Evolutionary conservation across 2,113 vertebrate species (phyloP), one percentile per base, ranked within the genome.

Genomic region (Halichoerus grypus): DNA sequence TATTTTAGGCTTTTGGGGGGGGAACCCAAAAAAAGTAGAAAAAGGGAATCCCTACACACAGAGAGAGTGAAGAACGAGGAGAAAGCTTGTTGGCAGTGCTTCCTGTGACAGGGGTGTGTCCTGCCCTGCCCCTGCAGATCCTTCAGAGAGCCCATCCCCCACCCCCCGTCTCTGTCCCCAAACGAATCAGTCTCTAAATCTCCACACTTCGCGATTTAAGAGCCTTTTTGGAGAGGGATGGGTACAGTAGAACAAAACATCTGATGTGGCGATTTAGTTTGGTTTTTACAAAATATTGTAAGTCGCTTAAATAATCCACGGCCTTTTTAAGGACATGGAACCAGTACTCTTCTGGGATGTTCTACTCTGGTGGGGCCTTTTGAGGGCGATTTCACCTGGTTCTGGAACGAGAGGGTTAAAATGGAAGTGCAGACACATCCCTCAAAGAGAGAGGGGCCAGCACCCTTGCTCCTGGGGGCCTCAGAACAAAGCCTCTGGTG

Each of bases 371-470:
- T 49, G 28, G 67, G 26, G 21, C 4, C 59, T 67, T 18, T 46
- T 22, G 36, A 12, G 36, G 16, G 19, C 28, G 16, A 63, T 49
- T 24, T 26, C 19, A 21, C 71, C 11, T 22, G 26, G 46, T 79
- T 49, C 59, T 11, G 67, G 63, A 92, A 77, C 33, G n/a, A 83
- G 16, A 3, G n/a, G 4, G 4, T 72, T 77, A 85, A 87, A 33
- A 2, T 14, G 82, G 67, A 51, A 33, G 10, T 39, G 0, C 11
- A 63, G 39, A 33, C 13, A 3, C 1, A 1, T 39, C 65, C 15
- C 26, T 83, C 55, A 28, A 31, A 42, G 93, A 59, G 5, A 92
- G 69, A 71, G 15, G 33, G 2, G 0, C 0, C 24, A 26, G 0
- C 13, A 39, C 84, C 88, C 53, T 39, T 79, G 94, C 87, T 42